Evolutionary conservation across 1,140 invertebrate genomes (phyloP), one percentile per base, ranked within the genome.

Genomic region (Acromyrmex echinatior): DNA sequence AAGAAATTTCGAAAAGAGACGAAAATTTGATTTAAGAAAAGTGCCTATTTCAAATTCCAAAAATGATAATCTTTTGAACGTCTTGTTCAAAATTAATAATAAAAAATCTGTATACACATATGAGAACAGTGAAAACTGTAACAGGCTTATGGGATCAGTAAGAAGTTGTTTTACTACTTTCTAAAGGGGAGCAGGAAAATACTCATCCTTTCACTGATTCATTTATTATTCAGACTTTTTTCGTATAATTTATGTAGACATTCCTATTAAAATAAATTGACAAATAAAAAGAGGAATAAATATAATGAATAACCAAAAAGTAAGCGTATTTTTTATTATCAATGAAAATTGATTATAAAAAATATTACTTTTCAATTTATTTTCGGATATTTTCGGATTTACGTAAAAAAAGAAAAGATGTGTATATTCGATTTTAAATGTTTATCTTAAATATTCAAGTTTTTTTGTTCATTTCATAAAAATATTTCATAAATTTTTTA

Each of bases 151-250:
- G 53, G 76, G 71, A 90, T 88, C 68, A 39, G 71, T 71, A 73
- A 89, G 65, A 91, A 92, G 87, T 88, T 80, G 90, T 49, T 87
- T 89, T 70, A 86, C 92, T 82, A 91, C 92, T 92, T 92, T 92
- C 92, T 91, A 92, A 91, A 91, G 65, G 86, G 63, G 60, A 60
- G 1, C 74, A 84, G 66, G 85, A 84, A 77, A 89, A 53, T 45
- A 66, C 16, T 14, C 66, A 16, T 86, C 87, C 87, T 86, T 89
- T 89, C 78, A 71, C 88, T 60, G 53, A 39, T 28, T 45, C 53
- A 12, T 49, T n/a, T 60, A 80, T 65, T 56, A 53, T 71, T 58
- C 25, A 70, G 21, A 31, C n/a, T 68, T 86, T 58, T 65, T 16
- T 68, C 65, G 18, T 4, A 1, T 21, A 60, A 14, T 25, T 74